Conservation (phyloP, 1,140 invertebrate species). For the Cepaea nemoralis region DNA sequence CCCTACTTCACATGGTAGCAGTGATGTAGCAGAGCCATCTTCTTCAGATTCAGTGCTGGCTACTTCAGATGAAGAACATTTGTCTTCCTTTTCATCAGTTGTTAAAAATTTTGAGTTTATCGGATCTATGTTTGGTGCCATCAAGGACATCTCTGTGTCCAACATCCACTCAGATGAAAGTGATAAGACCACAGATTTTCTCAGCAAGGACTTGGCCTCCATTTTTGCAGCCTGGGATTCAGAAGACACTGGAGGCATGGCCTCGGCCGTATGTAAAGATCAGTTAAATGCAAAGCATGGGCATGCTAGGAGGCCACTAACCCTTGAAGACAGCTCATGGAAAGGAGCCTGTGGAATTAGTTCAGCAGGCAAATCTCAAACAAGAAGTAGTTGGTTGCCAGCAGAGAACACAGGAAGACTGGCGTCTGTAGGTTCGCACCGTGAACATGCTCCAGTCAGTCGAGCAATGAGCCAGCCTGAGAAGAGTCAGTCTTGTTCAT, state of each 20-base stretch:
- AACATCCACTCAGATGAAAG: conserved; percentile 62
- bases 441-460: not conserved
- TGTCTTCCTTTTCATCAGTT: not conserved
- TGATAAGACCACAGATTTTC: conserved; percentile 65
- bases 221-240: conserved; percentile 31
- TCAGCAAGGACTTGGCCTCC: conserved; percentile 51
- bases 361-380: not conserved
- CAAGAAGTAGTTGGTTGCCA: not conserved
- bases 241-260: not conserved
- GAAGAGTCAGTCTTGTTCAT: not conserved
- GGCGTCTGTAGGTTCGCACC: not conserved
- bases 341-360: not conserved
- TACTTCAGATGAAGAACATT: not conserved
- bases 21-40: not conserved
- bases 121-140: conserved; percentile 59
- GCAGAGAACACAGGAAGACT: not conserved
- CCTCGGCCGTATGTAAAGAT: not conserved
- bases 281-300: not conserved
- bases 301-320: not conserved
- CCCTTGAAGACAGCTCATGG: not conserved
- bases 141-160: conserved; percentile 65
- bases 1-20: not conserved
- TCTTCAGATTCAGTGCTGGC: not conserved
- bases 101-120: not conserved
- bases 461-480: not conserved